A percentile compares a stretch with the other conserved stretches of the same genome.
These are phyloP conservation scores for Forbesichthys agassizii DNA, from an alignment of 2,113 vertebrate genomes.

Conservation along the genomic window DNA sequence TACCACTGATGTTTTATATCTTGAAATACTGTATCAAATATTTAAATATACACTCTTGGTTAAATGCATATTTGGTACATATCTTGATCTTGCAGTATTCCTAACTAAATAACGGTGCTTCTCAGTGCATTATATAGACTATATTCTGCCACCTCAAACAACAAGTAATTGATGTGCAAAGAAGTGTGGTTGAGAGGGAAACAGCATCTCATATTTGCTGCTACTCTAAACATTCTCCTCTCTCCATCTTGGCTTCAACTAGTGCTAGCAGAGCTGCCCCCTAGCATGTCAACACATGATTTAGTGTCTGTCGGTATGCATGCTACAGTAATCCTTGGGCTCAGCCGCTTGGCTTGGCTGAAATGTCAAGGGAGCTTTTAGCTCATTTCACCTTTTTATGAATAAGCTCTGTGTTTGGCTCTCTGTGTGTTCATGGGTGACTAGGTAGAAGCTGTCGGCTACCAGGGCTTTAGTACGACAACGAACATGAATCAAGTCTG, in stretches of 20 bases:
- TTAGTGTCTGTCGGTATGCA: constrained; percentile 21
- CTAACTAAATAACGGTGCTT: too few species aligned
- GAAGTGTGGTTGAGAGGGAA: neutral
- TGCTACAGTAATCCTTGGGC: constrained; percentile 29
- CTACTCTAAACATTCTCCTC: neutral
- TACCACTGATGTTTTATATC: neutral
- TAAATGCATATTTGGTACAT: neutral
- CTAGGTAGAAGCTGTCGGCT: neutral
- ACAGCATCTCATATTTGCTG: neutral
- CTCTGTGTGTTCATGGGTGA: neutral
- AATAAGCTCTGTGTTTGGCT: neutral
- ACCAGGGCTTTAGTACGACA: neutral
- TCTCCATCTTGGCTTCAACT: neutral
- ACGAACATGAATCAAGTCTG: neutral
- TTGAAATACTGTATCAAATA: too few species aligned
- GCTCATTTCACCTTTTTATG: constrained; percentile 5
- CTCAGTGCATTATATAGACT: too few species aligned
- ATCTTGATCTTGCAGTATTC: too few species aligned
- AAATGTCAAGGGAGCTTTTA: constrained; percentile 1
- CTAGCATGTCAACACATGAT: constrained; percentile 45
- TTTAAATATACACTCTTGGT: neutral
- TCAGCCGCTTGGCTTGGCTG: constrained; percentile 12
- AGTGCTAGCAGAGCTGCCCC: constrained; percentile 11
- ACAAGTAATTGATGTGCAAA: neutral
- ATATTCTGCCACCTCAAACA: too few species aligned